These are phyloP conservation scores for Diadumene lineata DNA, from an alignment of 92 coral and sea anemone species.

Conservation along the genomic window DNA sequence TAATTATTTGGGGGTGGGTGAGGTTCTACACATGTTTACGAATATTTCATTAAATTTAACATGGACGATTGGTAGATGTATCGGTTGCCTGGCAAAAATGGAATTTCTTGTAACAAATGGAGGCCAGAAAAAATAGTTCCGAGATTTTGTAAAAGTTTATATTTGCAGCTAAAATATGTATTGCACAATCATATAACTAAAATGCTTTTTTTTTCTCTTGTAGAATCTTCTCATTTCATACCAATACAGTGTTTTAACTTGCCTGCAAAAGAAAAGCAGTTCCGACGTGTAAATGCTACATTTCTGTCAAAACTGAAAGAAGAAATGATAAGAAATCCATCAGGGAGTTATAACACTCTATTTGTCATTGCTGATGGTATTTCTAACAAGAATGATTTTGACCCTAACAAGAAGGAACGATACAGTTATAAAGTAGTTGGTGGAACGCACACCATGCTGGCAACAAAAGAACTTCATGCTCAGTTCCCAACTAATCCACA, in stretches of 20 bases:
- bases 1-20: too few species aligned
- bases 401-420: neutral
- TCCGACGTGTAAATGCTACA: constrained; percentile 30
- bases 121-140: too few species aligned
- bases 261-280: constrained; percentile 32
- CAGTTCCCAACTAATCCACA: constrained; percentile 20
- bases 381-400: constrained; percentile 4
- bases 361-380: constrained; percentile 24
- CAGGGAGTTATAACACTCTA: constrained; percentile 37
- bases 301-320: constrained; percentile 26
- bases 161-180: too few species aligned
- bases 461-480: constrained; percentile 35
- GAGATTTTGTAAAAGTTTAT: too few species aligned
- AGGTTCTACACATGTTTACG: too few species aligned
- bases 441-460: constrained; percentile 44
- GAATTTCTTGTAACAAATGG: too few species aligned
- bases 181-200: too few species aligned
- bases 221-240: constrained; percentile 32
- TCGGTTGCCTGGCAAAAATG: too few species aligned
- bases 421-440: constrained; percentile 51
- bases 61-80: too few species aligned
- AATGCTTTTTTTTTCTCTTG: neutral
- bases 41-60: too few species aligned
- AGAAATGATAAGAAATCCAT: constrained; percentile 30
- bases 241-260: constrained; percentile 24